These are phyloP conservation scores for Ephialtes manifestator DNA, from an alignment of 2,888 invertebrate species.

Conservation along the genomic window DNA sequence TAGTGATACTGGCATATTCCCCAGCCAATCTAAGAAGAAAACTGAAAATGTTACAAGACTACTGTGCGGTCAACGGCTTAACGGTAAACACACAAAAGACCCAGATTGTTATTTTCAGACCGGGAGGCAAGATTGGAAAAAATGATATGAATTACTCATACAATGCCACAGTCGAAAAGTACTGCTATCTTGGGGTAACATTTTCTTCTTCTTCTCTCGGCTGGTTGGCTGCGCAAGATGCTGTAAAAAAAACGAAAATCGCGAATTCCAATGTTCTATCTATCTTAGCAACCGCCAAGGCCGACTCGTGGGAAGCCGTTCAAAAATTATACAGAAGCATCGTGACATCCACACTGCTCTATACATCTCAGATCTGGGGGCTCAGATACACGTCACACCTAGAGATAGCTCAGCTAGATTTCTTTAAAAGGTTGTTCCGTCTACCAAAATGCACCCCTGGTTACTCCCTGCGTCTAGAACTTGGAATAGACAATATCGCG, in stretches of 20 bases:
- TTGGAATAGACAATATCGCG: not conserved
- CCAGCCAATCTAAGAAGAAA: not conserved
- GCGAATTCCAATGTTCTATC: conserved; percentile 1
- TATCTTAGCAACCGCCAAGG: not conserved
- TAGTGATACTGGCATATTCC: too few relatives aligned
- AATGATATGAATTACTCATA: not conserved
- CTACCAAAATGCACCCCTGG: too few relatives aligned
- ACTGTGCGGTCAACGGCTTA: not conserved
- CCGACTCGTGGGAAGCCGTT: not conserved
- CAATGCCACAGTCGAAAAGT: not conserved
- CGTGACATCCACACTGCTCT: not conserved
- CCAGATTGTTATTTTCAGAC: not conserved
- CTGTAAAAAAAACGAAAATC: not conserved
- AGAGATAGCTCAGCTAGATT: not conserved
- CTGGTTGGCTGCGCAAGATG: not conserved
- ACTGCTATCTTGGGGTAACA: conserved; percentile 2
- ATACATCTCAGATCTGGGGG: not conserved
- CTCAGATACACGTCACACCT: not conserved
- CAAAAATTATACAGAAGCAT: not conserved
- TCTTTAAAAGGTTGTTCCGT: conserved; percentile 7
- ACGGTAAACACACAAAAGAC: not conserved
- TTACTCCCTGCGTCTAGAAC: not conserved
- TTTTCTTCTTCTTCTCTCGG: conserved; percentile 3
- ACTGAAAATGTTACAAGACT: not conserved
- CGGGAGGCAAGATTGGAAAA: not conserved